These are phyloP conservation scores for Sitta europaea DNA, from an alignment of 2,113 vertebrate species.

Conservation along the genomic window DNA sequence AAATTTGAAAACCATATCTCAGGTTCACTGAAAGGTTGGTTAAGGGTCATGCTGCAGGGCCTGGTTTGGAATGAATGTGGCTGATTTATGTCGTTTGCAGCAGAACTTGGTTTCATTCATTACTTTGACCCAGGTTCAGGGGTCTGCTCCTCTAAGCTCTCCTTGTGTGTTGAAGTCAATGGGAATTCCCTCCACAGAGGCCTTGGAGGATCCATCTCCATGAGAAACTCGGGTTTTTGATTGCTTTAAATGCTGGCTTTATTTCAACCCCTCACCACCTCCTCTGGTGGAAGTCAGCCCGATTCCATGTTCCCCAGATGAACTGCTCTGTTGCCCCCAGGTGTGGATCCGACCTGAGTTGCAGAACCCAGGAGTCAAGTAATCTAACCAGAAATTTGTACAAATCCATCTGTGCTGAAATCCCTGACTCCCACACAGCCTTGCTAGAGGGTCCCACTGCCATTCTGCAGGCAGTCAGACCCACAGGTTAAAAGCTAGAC, in stretches of 20 bases:
- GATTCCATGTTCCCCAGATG: neutral
- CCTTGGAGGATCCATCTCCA: conserved; percentile 6
- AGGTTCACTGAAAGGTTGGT: conserved; percentile 65
- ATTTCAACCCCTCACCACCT: conserved; percentile 27
- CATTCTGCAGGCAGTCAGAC: neutral
- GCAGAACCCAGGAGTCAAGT: neutral
- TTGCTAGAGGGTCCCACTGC: neutral
- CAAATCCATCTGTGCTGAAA: neutral
- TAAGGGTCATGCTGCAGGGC: conserved; percentile 56
- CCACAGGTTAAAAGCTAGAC: neutral
- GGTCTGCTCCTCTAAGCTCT: conserved; percentile 37
- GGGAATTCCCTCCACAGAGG: conserved; percentile 24
- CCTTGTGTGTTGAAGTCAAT: conserved; percentile 35
- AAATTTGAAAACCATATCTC: conserved; percentile 66
- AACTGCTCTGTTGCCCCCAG: neutral
- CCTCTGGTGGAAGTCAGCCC: neutral
- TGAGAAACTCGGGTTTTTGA: neutral
- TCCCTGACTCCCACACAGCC: neutral
- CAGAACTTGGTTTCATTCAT: conserved; percentile 48
- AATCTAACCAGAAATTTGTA: neutral
- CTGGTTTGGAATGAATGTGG: conserved; percentile 55
- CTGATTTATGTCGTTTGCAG: conserved; percentile 46
- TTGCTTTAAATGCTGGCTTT: neutral
- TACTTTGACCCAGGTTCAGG: conserved; percentile 48
- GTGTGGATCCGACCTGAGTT: neutral